Base-by-base conservation (phyloP, 92 coral and sea anemone genomes). In the Virgularia gustaviana region DNA sequence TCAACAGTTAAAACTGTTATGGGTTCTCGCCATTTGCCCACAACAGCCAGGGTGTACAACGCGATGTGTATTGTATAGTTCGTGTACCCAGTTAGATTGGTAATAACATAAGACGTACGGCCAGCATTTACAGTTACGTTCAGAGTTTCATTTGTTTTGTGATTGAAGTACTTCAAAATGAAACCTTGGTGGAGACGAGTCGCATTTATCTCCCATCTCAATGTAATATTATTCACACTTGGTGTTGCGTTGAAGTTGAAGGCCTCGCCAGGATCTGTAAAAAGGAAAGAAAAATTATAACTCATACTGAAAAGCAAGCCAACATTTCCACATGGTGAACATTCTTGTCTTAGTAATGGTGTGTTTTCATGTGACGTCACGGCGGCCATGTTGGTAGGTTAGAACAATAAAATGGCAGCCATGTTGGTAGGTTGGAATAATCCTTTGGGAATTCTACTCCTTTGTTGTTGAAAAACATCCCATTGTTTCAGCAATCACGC, bases 1-100 rank as follows among this genome's bases (percentile, higher is more conserved):
- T 65, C 72, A 45, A 0, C 6, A 27, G 72, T 65, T 28, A 19
- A 11, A 8, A 52, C 31, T 3, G 51, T 37, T 8, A 41, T 16
- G 6, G 51, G 32, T 11, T 65, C 72, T 9, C 52, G 41, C 72
- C 72, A 65, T 42, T 65, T 65, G 2, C 72, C 72, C 49, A 65
- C 4, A 25, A 53, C 72, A 41, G 36, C 72, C 72, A 65, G 20
- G 0, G 72, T 65, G 51, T 65, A 65, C 22, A 42, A 19, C 12
- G 72, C 72, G n/a, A 65, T 24, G 2, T 4, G 29, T 41, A 65
- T 65, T 23, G 28, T 27, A 65, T 65, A 65, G 13, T 41, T 23
- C 20, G 34, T 65, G n/a, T 12, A 42, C 30, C 72, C 72, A 39
- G 56, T 65, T 24, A 65, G 36, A 56, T 44, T 44, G 25, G 22